phyloP scores from a whole-genome alignment of 2,113 vertebrate species.

The Larimichthys crocea region DNA sequence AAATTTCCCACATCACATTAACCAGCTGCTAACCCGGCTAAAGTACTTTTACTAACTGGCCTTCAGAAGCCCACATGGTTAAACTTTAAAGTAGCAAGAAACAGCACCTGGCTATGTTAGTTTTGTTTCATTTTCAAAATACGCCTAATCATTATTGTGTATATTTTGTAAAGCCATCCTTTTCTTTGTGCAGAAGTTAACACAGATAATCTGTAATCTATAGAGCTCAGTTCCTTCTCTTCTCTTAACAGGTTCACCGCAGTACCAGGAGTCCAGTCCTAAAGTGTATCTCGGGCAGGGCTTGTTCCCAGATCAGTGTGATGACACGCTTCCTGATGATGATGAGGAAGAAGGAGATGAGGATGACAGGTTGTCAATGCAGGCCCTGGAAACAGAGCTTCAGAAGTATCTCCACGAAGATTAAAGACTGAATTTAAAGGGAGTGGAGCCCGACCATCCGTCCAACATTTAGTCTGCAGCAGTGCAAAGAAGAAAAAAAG shows the following conservation, averaged over 20 bases:
- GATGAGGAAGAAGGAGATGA: slow-evolving; percentile 76
- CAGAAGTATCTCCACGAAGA: slow-evolving; percentile 81
- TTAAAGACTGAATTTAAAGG: slow-evolving; percentile 49
- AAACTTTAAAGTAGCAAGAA: background rate
- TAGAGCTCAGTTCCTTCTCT: background rate
- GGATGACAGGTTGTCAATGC: slow-evolving; percentile 79
- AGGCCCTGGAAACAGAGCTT: slow-evolving; percentile 82
- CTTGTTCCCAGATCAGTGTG: slow-evolving; percentile 50
- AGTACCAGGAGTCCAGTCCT: slow-evolving; percentile 42
- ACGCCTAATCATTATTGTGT: background rate
- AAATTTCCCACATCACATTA: background rate
- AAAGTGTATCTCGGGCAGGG: background rate
- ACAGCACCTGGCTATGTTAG: background rate
- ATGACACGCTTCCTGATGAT: slow-evolving; percentile 74
- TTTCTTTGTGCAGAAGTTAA: background rate
- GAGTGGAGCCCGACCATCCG: background rate
- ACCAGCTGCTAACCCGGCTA: background rate
- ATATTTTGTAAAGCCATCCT: background rate
- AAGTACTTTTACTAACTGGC: background rate
- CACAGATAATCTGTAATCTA: background rate
- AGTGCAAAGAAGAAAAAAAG: slow-evolving; percentile 22
- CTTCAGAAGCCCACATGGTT: background rate
- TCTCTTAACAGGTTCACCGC: slow-evolving; percentile 62
- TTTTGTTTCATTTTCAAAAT: background rate
- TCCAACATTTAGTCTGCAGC: slow-evolving; percentile 16